phyloP scores from a whole-genome alignment of 2,888 invertebrate genomes.

The Esperia sulphurella region DNA sequence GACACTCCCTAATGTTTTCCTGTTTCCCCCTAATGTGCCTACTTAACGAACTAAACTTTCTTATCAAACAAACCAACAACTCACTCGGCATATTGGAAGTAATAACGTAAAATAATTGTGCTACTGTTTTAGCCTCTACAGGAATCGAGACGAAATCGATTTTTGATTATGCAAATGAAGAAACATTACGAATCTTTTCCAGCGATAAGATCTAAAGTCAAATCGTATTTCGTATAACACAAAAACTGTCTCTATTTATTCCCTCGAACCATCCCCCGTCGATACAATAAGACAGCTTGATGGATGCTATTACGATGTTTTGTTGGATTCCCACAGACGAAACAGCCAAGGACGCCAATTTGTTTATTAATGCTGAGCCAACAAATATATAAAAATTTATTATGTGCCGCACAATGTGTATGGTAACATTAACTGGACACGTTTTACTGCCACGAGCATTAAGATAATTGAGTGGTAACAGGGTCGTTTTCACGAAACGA shows the following conservation, averaged over 20 bases:
- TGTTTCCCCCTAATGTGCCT: constrained; percentile 72
- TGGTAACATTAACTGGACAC: constrained; percentile 22
- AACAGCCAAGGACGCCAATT: constrained; percentile 45
- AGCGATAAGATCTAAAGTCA: constrained; percentile 43
- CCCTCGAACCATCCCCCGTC: constrained; percentile 46
- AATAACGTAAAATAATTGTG: constrained; percentile 39
- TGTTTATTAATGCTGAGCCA: constrained; percentile 38
- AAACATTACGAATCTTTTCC: constrained; percentile 39
- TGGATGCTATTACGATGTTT: constrained; percentile 62
- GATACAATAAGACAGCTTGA: constrained; percentile 65
- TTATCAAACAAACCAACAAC: constrained; percentile 69
- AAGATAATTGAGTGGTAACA: constrained; percentile 43
- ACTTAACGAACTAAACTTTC: constrained; percentile 75
- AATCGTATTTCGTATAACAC: constrained; percentile 31
- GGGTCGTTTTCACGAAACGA: constrained; percentile 29
- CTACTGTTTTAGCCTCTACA: neutral
- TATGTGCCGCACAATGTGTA: constrained; percentile 9
- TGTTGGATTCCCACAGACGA: constrained; percentile 46
- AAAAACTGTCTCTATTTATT: constrained; percentile 43
- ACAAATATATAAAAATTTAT: constrained; percentile 16
- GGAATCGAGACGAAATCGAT: constrained; percentile 4
- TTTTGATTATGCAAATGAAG: constrained; percentile 12
- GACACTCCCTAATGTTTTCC: constrained; percentile 71
- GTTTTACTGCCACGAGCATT: constrained; percentile 25
- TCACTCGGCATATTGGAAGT: constrained; percentile 53